These are phyloP conservation scores for Baccha elongata DNA, from an alignment of 2,888 invertebrate genomes.

Conservation along the genomic window DNA sequence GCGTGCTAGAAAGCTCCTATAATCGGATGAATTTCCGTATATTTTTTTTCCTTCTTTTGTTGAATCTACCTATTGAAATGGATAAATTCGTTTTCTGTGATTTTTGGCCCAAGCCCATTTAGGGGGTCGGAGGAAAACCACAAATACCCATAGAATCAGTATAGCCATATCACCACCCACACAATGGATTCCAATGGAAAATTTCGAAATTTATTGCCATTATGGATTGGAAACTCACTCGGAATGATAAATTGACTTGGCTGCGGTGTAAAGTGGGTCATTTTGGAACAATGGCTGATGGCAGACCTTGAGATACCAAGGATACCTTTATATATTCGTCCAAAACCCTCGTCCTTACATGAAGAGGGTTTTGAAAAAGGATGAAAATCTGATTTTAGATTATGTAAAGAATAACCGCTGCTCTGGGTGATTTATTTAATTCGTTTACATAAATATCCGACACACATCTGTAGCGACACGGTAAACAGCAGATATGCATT, in stretches of 20 bases:
- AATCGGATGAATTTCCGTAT: constrained; percentile 61
- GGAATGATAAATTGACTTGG: constrained; percentile 77
- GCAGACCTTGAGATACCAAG: constrained; percentile 51
- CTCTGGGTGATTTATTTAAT: constrained; percentile 71
- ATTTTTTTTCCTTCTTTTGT: not conserved
- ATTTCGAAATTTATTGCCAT: constrained; percentile 72
- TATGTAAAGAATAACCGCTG: constrained; percentile 64
- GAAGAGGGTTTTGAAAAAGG: constrained; percentile 19
- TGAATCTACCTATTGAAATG: constrained; percentile 62
- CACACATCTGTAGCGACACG: constrained; percentile 67
- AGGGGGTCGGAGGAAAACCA: constrained; percentile 27
- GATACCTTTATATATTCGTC: not conserved
- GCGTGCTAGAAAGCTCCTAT: constrained; percentile 46
- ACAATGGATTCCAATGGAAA: constrained; percentile 61
- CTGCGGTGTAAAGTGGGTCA: constrained; percentile 76
- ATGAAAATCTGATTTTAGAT: constrained; percentile 56
- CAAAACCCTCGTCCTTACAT: not conserved
- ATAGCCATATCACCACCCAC: constrained; percentile 25
- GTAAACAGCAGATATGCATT: constrained; percentile 45
- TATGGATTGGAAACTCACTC: constrained; percentile 73
- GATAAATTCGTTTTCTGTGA: constrained; percentile 72
- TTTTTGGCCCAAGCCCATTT: constrained; percentile 51
- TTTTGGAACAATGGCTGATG: constrained; percentile 56
- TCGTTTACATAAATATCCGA: constrained; percentile 66
- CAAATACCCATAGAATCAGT: not conserved